phyloP scores from a whole-genome alignment of 2,888 invertebrate species.

The Melieria picta region DNA sequence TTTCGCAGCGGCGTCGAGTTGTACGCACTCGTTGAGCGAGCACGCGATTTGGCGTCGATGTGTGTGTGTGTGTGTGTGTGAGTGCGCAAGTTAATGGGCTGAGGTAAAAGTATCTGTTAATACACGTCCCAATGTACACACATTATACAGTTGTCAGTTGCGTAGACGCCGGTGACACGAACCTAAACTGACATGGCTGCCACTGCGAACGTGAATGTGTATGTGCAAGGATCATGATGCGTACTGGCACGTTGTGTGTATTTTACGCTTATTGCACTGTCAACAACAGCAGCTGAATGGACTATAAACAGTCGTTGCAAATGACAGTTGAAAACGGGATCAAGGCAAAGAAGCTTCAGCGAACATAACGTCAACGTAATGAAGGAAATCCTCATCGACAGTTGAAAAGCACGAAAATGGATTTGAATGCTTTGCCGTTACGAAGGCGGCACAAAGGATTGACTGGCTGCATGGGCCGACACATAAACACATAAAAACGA shows the following conservation, averaged over 20 bases:
- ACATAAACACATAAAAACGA: no score
- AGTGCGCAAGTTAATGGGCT: background rate
- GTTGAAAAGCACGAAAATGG: constrained; percentile 2
- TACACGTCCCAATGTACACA: background rate
- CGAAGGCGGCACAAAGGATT: no score
- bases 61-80: background rate
- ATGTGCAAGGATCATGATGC: background rate
- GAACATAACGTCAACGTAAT: no score
- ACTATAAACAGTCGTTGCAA: background rate
- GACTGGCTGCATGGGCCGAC: no score
- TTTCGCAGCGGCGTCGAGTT: background rate
- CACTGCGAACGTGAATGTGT: background rate
- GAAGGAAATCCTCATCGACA: constrained; percentile 10
- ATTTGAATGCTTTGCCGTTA: no score
- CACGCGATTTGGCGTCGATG: background rate
- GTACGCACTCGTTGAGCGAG: background rate
- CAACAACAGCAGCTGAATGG: background rate
- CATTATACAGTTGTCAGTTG: background rate
- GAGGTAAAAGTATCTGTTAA: constrained; percentile 7
- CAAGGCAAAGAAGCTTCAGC: background rate
- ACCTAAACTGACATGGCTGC: background rate
- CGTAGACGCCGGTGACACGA: background rate
- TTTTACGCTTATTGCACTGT: constrained; percentile 6
- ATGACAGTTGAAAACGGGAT: background rate
- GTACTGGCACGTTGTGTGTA: constrained; percentile 6